phyloP scores from a whole-genome alignment of 2,888 invertebrate genomes.

The Caenorhabditis wallacei region DNA sequence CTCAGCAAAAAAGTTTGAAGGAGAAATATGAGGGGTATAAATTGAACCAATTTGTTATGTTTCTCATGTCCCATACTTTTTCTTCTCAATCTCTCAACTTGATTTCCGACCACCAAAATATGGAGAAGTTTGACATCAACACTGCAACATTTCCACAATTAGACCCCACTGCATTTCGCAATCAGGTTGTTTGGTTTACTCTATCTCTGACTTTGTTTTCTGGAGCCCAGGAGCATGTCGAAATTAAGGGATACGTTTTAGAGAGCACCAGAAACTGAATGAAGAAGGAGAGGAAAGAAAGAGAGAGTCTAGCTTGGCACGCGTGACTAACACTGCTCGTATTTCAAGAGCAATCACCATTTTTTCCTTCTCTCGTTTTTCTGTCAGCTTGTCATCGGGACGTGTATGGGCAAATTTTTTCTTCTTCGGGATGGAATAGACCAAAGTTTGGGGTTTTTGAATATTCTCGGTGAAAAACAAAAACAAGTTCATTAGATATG shows the following conservation, averaged over 20 bases:
- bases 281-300: constrained; percentile 16
- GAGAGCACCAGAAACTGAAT: constrained; percentile 30
- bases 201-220: constrained; percentile 43
- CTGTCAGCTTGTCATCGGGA: constrained; percentile 45
- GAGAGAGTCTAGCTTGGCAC: constrained; percentile 59
- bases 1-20: constrained; percentile 3
- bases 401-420: constrained; percentile 30
- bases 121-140: constrained; percentile 17
- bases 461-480: constrained; percentile 27
- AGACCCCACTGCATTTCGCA: constrained; percentile 35
- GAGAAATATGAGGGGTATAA: not conserved
- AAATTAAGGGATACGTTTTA: constrained; percentile 57
- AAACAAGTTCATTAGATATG: constrained; percentile 48
- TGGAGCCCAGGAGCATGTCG: constrained; percentile 22
- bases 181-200: constrained; percentile 40
- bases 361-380: constrained; percentile 29
- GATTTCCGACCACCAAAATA: constrained; percentile 23
- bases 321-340: constrained; percentile 51
- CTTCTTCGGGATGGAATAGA: not conserved
- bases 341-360: constrained; percentile 63
- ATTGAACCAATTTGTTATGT: constrained; percentile 30
- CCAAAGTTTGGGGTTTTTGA: constrained; percentile 26
- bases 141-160: constrained; percentile 24
- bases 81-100: not conserved
- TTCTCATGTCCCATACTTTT: not conserved